Evolutionary conservation across 2,113 vertebrate genomes (phyloP).

Genomic region (Ciconia maguari): DNA sequence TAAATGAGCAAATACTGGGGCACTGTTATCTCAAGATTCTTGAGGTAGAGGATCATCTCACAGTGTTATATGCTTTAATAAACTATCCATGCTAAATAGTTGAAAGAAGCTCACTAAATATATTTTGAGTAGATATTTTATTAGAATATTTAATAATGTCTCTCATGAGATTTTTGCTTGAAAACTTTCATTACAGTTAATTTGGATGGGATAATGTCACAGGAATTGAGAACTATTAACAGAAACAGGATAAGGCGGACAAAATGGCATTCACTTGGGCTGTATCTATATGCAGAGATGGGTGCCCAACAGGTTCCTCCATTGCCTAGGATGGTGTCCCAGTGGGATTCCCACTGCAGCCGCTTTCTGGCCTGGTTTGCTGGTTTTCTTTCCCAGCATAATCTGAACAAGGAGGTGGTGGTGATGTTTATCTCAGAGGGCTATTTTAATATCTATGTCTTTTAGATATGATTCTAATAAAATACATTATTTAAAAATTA

Average conservation of each 20-base stretch:
- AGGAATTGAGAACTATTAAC: neutral
- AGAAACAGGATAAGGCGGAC: neutral
- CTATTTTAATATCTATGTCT: neutral
- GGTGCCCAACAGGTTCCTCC: neutral
- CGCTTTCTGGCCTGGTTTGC: neutral
- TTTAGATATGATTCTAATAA: neutral
- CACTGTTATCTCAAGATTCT: neutral
- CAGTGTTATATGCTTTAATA: neutral
- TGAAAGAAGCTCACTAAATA: neutral
- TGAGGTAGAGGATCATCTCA: neutral
- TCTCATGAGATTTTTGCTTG: neutral
- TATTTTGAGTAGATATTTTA: neutral
- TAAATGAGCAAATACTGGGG: neutral
- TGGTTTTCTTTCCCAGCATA: neutral
- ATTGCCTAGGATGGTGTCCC: neutral
- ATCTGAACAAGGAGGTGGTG: neutral
- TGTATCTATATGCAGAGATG: neutral
- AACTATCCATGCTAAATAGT: neutral
- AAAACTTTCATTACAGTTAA: neutral
- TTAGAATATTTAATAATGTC: neutral
- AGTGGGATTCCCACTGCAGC: neutral
- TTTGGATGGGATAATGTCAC: neutral
- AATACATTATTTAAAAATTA: neutral
- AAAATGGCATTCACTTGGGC: neutral
- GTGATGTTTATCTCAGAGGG: neutral